phyloP scores from a whole-genome alignment of 2,113 vertebrate species.

The Origma solitaria region DNA sequence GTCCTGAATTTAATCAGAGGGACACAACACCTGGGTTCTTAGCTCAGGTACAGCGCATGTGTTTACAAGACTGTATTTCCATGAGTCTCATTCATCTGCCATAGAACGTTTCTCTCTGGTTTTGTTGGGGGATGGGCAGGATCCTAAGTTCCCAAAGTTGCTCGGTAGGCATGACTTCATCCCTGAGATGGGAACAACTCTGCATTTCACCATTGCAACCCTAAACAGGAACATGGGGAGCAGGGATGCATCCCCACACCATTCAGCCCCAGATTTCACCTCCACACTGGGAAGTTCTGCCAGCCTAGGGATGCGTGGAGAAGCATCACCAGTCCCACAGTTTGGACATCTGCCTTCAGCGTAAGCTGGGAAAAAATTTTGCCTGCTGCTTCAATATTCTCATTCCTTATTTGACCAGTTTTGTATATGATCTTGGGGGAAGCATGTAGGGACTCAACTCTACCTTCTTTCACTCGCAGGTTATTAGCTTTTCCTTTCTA shows the following conservation, averaged over 20 bases:
- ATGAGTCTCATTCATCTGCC: neutral
- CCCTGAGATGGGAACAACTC: neutral
- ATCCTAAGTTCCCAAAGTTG: neutral
- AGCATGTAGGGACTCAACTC: neutral
- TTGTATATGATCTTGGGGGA: neutral
- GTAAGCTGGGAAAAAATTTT: neutral
- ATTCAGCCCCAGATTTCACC: neutral
- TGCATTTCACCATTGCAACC: neutral
- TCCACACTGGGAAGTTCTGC: fast-evolving
- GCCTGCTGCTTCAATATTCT: neutral
- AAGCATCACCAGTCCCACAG: neutral
- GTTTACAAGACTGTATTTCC: neutral
- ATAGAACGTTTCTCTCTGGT: neutral
- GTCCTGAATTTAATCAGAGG: neutral
- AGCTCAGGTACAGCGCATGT: neutral
- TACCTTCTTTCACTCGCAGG: neutral
- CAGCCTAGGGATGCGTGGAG: fast-evolving
- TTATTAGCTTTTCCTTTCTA: neutral
- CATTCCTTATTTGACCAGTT: neutral
- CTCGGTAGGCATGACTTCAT: neutral
- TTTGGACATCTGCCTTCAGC: neutral
- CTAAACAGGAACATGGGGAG: neutral
- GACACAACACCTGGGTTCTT: neutral
- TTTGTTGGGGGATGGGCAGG: neutral
- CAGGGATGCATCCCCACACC: neutral